Evolutionary conservation across 2,888 invertebrate species (phyloP), one percentile per base, ranked within the genome.

Genomic region (Tyria jacobaeae): DNA sequence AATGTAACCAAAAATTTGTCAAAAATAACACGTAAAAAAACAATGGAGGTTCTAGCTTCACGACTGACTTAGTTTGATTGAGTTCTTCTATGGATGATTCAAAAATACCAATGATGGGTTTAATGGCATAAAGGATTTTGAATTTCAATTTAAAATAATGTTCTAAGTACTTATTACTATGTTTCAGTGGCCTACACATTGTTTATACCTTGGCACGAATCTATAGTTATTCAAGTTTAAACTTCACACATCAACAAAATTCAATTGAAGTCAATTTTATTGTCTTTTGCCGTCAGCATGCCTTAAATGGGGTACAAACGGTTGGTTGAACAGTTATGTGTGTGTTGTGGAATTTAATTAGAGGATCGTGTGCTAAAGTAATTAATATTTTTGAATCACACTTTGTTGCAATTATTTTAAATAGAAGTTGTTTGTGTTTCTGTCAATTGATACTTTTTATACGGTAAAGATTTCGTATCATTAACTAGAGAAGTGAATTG

Each of bases 261-360:
- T 71, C 76, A 75, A 73, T 75, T 64, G 71, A 66, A 62, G 59
- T 60, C 60, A 67, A 68, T 73, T 76, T 76, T 68, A 75, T 73
- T 73, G 76, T 75, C 63, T 73, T 64, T 70, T 57, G 64, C 68
- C 73, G 73, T 75, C 74, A 70, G 68, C 66, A 54, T 52, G 7
- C 73, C 76, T 55, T 62, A 75, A 54, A 66, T 61, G 71, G 60
- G 35, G 17, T 17, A 68, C 73, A 53, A 64, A 57, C 57, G 59
- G 57, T 51, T 66, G 47, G 39, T 68, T 68, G 58, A 65, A 52
- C 17, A 44, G 47, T 39, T 5, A 39, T 44, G 10, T 21, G 17
- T 44, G 41, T 44, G 17, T 44, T n/a, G 39, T 31, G 21, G 17
- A n/a, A 14, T 47, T 49, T 71, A 67, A 69, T 69, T 58, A 75